Percentiles rank a stretch among this genome's conserved stretches.
phyloP scores from a whole-genome alignment of 2,888 invertebrate genomes.

The Coleophora flavipennella region DNA sequence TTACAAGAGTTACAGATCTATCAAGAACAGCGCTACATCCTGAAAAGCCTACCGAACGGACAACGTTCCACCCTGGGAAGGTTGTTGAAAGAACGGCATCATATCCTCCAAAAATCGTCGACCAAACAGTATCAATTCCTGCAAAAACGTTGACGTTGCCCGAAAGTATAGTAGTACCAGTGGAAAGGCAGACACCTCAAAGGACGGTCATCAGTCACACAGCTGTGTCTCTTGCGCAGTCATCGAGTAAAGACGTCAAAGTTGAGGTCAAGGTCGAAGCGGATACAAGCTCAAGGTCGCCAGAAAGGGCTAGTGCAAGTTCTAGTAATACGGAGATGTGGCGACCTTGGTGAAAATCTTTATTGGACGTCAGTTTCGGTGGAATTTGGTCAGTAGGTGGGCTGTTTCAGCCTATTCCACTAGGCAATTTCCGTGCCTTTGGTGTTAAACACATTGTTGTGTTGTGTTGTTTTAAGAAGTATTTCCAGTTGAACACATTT shows the following conservation, averaged over 20 bases:
- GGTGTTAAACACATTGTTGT: too few relatives aligned
- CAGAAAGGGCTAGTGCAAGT: constrained; percentile 40
- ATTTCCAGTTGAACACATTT: not conserved
- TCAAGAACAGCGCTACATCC: not conserved
- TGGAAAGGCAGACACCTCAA: constrained; percentile 26
- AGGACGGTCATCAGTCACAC: constrained; percentile 62
- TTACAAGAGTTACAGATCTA: constrained; percentile 16
- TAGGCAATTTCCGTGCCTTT: too few relatives aligned
- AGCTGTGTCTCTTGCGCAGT: constrained; percentile 49
- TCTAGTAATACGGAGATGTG: constrained; percentile 42
- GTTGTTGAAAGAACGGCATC: too few relatives aligned
- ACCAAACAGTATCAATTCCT: constrained; percentile 19
- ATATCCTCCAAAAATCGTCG: too few relatives aligned
- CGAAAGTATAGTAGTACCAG: constrained; percentile 41
- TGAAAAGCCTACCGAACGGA: too few relatives aligned
- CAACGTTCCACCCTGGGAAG: too few relatives aligned
- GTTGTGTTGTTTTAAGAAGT: too few relatives aligned
- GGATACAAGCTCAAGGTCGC: constrained; percentile 43
- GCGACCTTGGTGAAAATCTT: constrained; percentile 56
- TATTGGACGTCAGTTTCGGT: not conserved
- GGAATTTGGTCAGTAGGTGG: too few relatives aligned
- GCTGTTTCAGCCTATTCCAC: too few relatives aligned
- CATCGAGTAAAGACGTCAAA: constrained; percentile 22
- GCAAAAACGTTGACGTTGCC: constrained; percentile 41
- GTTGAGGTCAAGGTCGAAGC: constrained; percentile 25